Evolutionary conservation across 2,888 invertebrate genomes (phyloP).

Genomic region (Athetis lepigone): DNA sequence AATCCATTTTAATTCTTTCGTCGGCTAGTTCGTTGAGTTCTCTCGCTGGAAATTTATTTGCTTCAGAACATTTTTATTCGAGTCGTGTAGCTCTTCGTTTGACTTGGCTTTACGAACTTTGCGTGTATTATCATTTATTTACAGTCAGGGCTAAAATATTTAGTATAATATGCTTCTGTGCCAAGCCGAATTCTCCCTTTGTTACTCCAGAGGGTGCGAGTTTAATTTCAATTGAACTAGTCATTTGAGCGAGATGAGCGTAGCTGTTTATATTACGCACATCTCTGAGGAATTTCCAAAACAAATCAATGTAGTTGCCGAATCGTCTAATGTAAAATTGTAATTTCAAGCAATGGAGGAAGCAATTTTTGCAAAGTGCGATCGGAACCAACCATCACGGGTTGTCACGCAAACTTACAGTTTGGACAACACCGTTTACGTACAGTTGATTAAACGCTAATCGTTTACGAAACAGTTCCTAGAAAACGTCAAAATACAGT

Average conservation of each 20-base stretch:
- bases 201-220: constrained; percentile 7
- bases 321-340: constrained; percentile 59
- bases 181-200: constrained; percentile 10
- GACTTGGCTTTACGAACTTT: not conserved
- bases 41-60: not conserved
- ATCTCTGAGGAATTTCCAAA: constrained; percentile 57
- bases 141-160: constrained; percentile 10
- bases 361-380: constrained; percentile 70
- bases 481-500: constrained; percentile 62
- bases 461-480: constrained; percentile 67
- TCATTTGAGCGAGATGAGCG: constrained; percentile 47
- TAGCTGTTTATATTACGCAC: constrained; percentile 46
- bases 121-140: not conserved
- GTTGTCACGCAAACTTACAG: constrained; percentile 80
- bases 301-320: constrained; percentile 60
- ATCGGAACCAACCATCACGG: constrained; percentile 74
- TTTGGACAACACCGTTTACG: constrained; percentile 73
- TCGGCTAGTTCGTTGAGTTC: not conserved
- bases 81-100: not conserved
- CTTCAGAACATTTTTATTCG: not conserved
- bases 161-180: not conserved
- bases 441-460: constrained; percentile 61
- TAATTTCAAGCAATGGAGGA: constrained; percentile 69
- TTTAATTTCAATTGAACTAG: constrained; percentile 31
- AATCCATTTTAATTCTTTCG: constrained; percentile 23